phyloP scores from a whole-genome alignment of 2,888 invertebrate genomes.

The Bembecia ichneumoniformis region DNA sequence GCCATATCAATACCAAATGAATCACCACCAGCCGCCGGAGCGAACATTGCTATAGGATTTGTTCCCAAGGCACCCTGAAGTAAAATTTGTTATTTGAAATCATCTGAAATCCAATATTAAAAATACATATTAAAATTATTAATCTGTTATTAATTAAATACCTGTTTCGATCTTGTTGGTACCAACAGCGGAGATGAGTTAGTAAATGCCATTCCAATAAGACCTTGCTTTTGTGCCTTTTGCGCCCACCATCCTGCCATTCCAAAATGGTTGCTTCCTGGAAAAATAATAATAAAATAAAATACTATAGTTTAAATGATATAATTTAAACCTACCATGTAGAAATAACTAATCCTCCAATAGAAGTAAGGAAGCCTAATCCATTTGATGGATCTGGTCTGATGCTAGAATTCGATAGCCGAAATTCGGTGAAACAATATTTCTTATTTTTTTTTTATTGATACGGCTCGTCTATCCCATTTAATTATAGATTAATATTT shows the following conservation, averaged over 20 bases:
- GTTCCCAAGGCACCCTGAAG: constrained; percentile 84
- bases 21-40: constrained; percentile 78
- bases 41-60: constrained; percentile 88
- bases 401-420: too few relatives aligned
- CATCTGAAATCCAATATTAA: too few relatives aligned
- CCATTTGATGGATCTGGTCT: too few relatives aligned
- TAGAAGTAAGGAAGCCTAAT: too few relatives aligned
- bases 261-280: constrained; percentile 90
- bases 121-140: too few relatives aligned
- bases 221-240: constrained; percentile 78
- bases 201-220: constrained; percentile 89
- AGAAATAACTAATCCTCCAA: too few relatives aligned
- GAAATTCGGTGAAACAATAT: neutral
- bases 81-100: constrained; percentile 8
- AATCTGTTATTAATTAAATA: constrained; percentile 21
- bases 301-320: neutral
- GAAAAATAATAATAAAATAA: constrained; percentile 3
- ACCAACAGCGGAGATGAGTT: constrained; percentile 92
- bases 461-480: too few relatives aligned
- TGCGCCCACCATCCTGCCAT: constrained; percentile 89
- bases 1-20: constrained; percentile 93
- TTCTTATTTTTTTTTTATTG: too few relatives aligned
- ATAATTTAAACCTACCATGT: neutral
- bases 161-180: constrained; percentile 84
- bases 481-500: too few relatives aligned